These are phyloP conservation scores for Pachyuromys duprasi DNA, from an alignment of 2,797 vertebrate species.

Conservation along the genomic window DNA sequence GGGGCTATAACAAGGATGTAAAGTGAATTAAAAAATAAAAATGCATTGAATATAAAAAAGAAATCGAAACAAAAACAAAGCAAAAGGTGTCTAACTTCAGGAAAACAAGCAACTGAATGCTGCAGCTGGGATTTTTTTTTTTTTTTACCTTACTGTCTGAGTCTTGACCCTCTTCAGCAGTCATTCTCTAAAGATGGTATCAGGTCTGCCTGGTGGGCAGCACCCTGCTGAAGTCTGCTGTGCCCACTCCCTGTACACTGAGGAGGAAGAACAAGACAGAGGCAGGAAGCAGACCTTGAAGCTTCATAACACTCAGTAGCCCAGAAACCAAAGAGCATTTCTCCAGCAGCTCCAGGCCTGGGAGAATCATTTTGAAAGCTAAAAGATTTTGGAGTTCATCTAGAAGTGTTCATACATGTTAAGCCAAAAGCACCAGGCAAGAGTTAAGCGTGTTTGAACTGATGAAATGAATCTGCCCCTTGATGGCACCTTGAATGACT, in stretches of 20 bases:
- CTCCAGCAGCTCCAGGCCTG: not conserved
- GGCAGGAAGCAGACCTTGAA: too few relatives aligned
- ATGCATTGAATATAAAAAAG: too few relatives aligned
- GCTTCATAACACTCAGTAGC: not conserved
- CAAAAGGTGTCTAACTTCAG: constrained; percentile 62
- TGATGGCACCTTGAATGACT: not conserved
- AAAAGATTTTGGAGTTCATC: not conserved
- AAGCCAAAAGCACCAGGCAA: not conserved
- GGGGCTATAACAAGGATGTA: too few relatives aligned
- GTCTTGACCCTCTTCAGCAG: not conserved
- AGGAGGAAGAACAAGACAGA: not conserved
- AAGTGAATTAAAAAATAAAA: too few relatives aligned
- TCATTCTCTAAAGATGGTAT: constrained; percentile 30
- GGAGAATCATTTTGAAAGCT: not conserved
- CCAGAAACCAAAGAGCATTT: not conserved
- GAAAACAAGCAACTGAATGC: not conserved
- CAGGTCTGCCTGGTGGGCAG: not conserved
- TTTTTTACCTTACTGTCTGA: constrained; percentile 43
- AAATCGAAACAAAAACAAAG: too few relatives aligned
- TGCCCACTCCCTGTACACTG: not conserved
- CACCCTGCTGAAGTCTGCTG: not conserved
- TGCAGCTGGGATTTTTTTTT: not conserved
- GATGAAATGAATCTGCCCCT: not conserved
- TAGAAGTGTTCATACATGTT: not conserved
- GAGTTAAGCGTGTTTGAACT: not conserved